phyloP scores from a whole-genome alignment of 2,113 vertebrate genomes.

The Scartelaos histophorus region DNA sequence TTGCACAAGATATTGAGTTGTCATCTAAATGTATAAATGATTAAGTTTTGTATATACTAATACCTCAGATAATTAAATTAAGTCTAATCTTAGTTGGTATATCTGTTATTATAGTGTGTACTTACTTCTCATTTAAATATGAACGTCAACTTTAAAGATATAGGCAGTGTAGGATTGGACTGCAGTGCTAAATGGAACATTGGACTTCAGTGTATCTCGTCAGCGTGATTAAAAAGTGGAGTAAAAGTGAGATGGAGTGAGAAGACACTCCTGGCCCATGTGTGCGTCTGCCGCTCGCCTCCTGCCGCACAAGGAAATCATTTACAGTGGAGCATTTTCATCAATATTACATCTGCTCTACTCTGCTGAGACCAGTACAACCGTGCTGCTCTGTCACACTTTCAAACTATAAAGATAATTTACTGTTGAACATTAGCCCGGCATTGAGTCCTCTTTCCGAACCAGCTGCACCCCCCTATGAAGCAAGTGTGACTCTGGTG shows the following conservation, averaged over 20 bases:
- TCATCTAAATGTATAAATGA: background rate
- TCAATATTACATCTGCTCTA: constrained; percentile 69
- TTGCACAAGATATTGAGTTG: background rate
- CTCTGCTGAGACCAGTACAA: constrained; percentile 71
- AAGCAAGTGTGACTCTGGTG: background rate
- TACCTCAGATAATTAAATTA: too few species aligned
- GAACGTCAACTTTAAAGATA: background rate
- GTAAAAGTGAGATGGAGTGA: constrained; percentile 29
- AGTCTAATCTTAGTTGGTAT: too few species aligned
- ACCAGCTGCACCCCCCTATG: background rate
- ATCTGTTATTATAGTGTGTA: background rate
- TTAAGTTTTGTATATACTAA: background rate
- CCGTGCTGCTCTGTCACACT: constrained; percentile 60
- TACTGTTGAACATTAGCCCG: constrained; percentile 49
- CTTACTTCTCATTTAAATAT: background rate
- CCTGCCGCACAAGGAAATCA: constrained; percentile 41
- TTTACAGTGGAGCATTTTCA: constrained; percentile 62
- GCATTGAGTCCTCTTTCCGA: constrained; percentile 23
- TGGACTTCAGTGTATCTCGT: constrained; percentile 15
- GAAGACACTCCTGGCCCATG: constrained; percentile 27
- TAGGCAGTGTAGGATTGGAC: background rate
- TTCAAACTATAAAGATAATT: constrained; percentile 67
- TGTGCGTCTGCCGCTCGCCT: constrained; percentile 25
- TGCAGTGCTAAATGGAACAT: constrained; percentile 7
- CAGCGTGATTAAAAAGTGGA: constrained; percentile 31